These are phyloP conservation scores for Apodemus sylvaticus DNA, from an alignment of 2,113 vertebrate genomes.

Conservation along the genomic window DNA sequence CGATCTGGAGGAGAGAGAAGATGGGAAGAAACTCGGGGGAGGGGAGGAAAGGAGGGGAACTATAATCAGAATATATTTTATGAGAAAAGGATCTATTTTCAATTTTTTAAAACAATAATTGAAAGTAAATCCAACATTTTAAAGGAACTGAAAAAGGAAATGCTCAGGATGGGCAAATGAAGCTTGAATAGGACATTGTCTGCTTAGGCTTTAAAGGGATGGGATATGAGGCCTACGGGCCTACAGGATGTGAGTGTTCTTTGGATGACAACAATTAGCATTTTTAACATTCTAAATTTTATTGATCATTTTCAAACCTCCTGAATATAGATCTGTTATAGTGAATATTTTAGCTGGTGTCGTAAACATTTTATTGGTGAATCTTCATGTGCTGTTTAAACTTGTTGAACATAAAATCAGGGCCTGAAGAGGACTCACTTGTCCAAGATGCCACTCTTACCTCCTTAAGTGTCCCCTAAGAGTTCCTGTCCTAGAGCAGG, in stretches of 20 bases:
- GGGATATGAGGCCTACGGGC: no score
- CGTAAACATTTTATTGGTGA: not conserved
- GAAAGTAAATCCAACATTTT: not conserved
- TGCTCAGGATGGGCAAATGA: not conserved
- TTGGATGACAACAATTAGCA: not conserved
- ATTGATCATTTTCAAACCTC: not conserved
- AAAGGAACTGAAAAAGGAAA: not conserved
- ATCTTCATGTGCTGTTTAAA: not conserved
- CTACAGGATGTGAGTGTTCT: not conserved
- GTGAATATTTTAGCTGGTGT: not conserved
- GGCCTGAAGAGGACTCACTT: not conserved
- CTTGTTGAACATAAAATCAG: not conserved
- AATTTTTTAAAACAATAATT: not conserved
- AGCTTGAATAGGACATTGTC: not conserved
- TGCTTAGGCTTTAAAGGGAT: not conserved
- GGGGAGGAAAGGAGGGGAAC: no score
- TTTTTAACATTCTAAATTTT: not conserved
- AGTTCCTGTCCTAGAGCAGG: not conserved
- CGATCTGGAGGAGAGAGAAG: accelerated
- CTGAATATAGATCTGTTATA: not conserved
- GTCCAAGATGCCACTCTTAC: not conserved
- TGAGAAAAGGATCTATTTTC: not conserved
- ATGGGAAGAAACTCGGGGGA: not conserved
- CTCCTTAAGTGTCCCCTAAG: not conserved
- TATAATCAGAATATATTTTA: not conserved